Base-by-base conservation (phyloP, 2,888 invertebrate species). In the Halictus quadricinctus region DNA sequence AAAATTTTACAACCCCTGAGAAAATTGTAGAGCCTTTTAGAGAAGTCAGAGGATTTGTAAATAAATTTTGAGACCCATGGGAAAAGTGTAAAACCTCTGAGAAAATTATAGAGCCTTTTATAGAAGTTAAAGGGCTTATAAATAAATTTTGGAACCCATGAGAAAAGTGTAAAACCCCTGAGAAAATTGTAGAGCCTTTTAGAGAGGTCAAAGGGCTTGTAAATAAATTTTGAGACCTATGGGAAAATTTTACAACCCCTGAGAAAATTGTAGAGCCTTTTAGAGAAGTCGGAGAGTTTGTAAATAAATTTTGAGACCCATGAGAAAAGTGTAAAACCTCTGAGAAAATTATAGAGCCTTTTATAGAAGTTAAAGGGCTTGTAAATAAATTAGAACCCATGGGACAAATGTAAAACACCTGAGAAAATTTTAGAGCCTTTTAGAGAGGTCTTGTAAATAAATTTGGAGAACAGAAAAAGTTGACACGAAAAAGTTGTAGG, bases 21-120 rank as follows among this genome's bases (percentile, higher is more conserved):
- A 29, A 12, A 25, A 25, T 60, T 13, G 10, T 12, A 13, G 4
- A 25, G 0, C 12, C n/a, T 25, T 1, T 13, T 12, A 8, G n/a
- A 25, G 13, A 60, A 60, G 10, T n/a, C 10, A 8, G 0, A 10
- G 12, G 12, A 5, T 3, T 25, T n/a, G 1, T 4, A 13, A 25
- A n/a, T 25, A 12, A 60, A n/a, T 60, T 25, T 12, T n/a, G 58
- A 5, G 4, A 58, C 12, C n/a, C 12, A n/a, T 29, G 29, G 29
- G 29, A 2, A 29, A 29, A 29, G 2, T 29, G 29, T 29, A 29
- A 29, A 29, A 29, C 29, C 29, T 2, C 29, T 10, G 58, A 21
- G 0, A n/a, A 58, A 0, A 8, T 21, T 54, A 7, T 7, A 8
- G n/a, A n/a, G 0, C 0, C 21, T n/a, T 1, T 25, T 12, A 8